Evolutionary conservation across 1,140 invertebrate species (phyloP).

Genomic region (Drosophila pruinosa): DNA sequence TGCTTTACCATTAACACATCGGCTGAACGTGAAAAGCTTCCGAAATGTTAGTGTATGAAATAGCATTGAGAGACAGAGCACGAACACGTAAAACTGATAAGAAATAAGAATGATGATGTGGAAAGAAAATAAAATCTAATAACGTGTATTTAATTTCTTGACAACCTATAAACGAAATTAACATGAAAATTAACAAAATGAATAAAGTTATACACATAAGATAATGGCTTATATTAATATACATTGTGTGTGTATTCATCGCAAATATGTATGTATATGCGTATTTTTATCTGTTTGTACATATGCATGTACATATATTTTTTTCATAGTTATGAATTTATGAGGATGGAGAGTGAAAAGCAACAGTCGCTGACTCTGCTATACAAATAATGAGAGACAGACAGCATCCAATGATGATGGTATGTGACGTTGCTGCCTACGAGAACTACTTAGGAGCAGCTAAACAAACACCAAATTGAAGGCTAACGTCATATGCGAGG

Average conservation of each 20-base stretch:
- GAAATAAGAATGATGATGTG: slow-evolving; percentile 44
- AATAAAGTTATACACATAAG: slow-evolving; percentile 15
- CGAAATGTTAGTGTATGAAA: too few relatives aligned
- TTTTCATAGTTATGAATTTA: too few relatives aligned
- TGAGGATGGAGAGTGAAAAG: slow-evolving; percentile 2
- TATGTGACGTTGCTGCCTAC: background rate
- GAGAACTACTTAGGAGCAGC: slow-evolving; percentile 3
- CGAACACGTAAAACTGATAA: slow-evolving; percentile 47
- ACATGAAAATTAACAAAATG: slow-evolving; percentile 32
- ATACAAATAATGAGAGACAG: too few relatives aligned
- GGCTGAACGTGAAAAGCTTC: too few relatives aligned
- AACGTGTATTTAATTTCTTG: slow-evolving; percentile 65
- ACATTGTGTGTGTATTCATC: too few relatives aligned
- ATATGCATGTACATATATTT: too few relatives aligned
- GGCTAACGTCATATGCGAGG: background rate
- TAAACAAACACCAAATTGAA: slow-evolving; percentile 7
- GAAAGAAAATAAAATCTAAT: slow-evolving; percentile 31
- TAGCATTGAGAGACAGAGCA: too few relatives aligned
- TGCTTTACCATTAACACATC: background rate
- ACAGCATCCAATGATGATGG: slow-evolving; percentile 4
- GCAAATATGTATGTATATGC: too few relatives aligned
- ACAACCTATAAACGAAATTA: slow-evolving; percentile 55
- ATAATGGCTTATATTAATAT: too few relatives aligned
- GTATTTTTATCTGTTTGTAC: too few relatives aligned
- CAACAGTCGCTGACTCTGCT: slow-evolving; percentile 37